These are phyloP conservation scores for Agrotis exclamationis DNA, from an alignment of 2,888 invertebrate genomes.

Conservation along the genomic window DNA sequence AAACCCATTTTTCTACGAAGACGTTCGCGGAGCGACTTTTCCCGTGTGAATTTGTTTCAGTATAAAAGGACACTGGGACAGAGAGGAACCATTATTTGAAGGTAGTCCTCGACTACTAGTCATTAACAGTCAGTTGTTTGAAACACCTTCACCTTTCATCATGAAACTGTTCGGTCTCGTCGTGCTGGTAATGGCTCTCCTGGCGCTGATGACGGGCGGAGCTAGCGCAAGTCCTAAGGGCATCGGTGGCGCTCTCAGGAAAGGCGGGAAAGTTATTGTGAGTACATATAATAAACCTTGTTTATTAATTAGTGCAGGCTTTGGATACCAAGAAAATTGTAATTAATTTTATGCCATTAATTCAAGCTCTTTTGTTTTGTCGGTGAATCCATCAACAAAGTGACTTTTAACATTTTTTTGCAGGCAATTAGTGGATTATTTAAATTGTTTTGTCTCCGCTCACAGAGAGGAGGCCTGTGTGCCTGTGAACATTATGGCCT, in stretches of 20 bases:
- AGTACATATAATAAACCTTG: constrained; percentile 15
- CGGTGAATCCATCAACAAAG: too few relatives aligned
- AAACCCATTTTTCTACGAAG: constrained; percentile 10
- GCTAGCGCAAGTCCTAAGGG: constrained; percentile 57
- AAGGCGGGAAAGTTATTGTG: constrained; percentile 51
- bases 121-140: neutral
- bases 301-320: neutral
- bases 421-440: too few relatives aligned
- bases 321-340: neutral
- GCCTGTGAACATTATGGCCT: too few relatives aligned
- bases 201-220: constrained; percentile 58
- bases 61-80: constrained; percentile 12
- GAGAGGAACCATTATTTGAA: neutral
- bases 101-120: constrained; percentile 2
- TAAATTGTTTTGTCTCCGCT: too few relatives aligned
- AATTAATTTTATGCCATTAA: neutral
- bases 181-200: constrained; percentile 37
- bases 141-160: constrained; percentile 22
- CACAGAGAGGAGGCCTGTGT: too few relatives aligned
- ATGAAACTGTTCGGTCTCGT: constrained; percentile 71
- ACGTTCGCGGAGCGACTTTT: neutral
- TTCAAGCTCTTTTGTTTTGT: too few relatives aligned
- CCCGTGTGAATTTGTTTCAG: neutral
- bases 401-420: too few relatives aligned
- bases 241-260: constrained; percentile 43